Evolutionary conservation across 2,113 vertebrate genomes (phyloP), one percentile per base, ranked within the genome.

Genomic region (Tachuris rubrigastra): DNA sequence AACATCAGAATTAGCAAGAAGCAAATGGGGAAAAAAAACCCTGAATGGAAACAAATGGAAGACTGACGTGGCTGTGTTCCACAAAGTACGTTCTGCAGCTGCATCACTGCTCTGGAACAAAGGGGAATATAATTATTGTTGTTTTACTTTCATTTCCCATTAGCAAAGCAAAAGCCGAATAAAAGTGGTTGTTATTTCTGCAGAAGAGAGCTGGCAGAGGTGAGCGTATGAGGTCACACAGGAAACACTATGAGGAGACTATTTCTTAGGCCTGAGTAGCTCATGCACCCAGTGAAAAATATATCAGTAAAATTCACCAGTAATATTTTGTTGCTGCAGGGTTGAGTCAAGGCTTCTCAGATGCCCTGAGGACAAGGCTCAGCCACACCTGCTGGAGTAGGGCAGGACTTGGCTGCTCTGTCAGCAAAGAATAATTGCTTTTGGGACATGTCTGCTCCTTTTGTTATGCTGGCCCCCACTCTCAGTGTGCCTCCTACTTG

Each of bases 1-100:
- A 95, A 81, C 90, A 92, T 81, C 92, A 95, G 90, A 95, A 95
- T 96, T 96, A 95, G 50, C 86, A 96, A 93, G 89, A 77, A 94
- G 73, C 71, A 93, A 93, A 93, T 63, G 63, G 75, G 58, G 42
- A 1, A 10, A 84, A 84, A 90, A 92, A 20, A 2, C 23, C 37
- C 71, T 90, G 95, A 92, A 96, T 69, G 68, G 83, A 93, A 93
- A 92, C 90, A 92, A 96, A 94, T 88, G 79, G 86, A 88, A 90
- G 83, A 95, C 86, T 56, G 82, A 92, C 17, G 5, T 81, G 95
- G 85, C 85, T 77, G 72, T 1, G 42, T 84, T 96, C 94, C 83
- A 88, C 76, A 47, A 67, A 94, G 86, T 78, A 74, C 11, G 0
- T 93, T 92, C 79, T 89, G 83, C 95, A 97, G 95, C 95, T 95